These are phyloP conservation scores for Epistrophella euchroma DNA, from an alignment of 2,888 invertebrate genomes.

Conservation along the genomic window DNA sequence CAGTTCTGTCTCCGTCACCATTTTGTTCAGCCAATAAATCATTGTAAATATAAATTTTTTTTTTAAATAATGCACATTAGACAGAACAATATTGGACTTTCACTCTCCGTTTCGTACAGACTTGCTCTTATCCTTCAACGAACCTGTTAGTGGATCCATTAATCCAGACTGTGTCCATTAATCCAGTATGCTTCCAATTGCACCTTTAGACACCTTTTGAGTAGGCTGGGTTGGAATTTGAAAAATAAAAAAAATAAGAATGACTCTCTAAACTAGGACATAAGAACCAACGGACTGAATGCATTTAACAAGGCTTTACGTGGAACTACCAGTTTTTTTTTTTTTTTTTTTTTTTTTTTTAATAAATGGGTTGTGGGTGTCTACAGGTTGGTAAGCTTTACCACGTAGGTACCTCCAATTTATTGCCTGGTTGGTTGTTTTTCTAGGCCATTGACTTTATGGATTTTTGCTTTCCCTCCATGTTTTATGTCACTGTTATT, in stretches of 20 bases:
- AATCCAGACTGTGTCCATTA: constrained; percentile 51
- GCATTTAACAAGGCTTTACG: constrained; percentile 57
- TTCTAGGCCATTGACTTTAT: constrained; percentile 69
- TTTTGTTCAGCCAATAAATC: too few relatives aligned
- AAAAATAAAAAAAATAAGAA: constrained; percentile 2
- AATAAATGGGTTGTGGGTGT: constrained; percentile 13
- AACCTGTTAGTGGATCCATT: constrained; percentile 55
- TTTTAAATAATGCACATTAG: too few relatives aligned
- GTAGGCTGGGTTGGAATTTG: background rate
- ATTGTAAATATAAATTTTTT: too few relatives aligned
- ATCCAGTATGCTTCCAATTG: constrained; percentile 40
- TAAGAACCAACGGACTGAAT: constrained; percentile 60
- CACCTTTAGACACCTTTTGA: constrained; percentile 55
- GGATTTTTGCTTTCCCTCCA: background rate
- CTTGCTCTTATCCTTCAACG: background rate
- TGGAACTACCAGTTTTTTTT: background rate
- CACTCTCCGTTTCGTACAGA: background rate
- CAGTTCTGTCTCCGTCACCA: too few relatives aligned
- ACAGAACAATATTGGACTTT: too few relatives aligned
- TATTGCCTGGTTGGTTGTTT: constrained; percentile 53
- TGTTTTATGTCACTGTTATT: constrained; percentile 36
- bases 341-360: constrained; percentile 17
- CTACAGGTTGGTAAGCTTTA: background rate
- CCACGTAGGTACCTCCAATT: constrained; percentile 31
- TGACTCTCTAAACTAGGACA: constrained; percentile 21